Evolutionary conservation across 1,140 invertebrate genomes (phyloP).

Genomic region (Charaxes varanes): DNA sequence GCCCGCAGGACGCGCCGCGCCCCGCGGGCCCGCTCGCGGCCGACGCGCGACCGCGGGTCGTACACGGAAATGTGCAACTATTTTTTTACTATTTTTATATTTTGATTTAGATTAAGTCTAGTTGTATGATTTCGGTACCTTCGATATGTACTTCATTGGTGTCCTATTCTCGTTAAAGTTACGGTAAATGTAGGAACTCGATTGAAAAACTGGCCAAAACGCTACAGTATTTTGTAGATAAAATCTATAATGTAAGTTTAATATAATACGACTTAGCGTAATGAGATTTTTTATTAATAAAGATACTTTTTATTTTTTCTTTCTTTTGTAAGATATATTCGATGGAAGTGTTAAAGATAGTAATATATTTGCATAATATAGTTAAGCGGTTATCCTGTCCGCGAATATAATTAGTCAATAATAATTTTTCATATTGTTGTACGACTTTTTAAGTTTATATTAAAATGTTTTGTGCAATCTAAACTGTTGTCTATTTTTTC

Average conservation of each 20-base stretch:
- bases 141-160: slow-evolving; percentile 61
- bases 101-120: slow-evolving; percentile 73
- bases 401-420: slow-evolving; percentile 81
- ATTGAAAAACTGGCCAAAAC: slow-evolving; percentile 62
- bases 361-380: slow-evolving; percentile 75
- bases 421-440: slow-evolving; percentile 87
- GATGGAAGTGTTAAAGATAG: slow-evolving; percentile 73
- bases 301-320: slow-evolving; percentile 69
- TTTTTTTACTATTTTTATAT: slow-evolving; percentile 74
- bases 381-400: slow-evolving; percentile 80
- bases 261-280: slow-evolving; percentile 68
- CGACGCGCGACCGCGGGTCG: slow-evolving; percentile 42
- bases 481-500: slow-evolving; percentile 29
- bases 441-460: slow-evolving; percentile 90
- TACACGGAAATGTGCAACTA: slow-evolving; percentile 65
- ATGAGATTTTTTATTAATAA: slow-evolving; percentile 73
- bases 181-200: slow-evolving; percentile 47
- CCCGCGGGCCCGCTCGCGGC: too few relatives aligned
- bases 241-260: slow-evolving; percentile 71
- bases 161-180: slow-evolving; percentile 63
- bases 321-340: slow-evolving; percentile 74
- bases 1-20: too few relatives aligned
- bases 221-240: slow-evolving; percentile 73
- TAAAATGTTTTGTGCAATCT: slow-evolving; percentile 85
- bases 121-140: slow-evolving; percentile 67